Base-by-base conservation (phyloP, 2,113 vertebrate species). In the Vireo altiloquus region DNA sequence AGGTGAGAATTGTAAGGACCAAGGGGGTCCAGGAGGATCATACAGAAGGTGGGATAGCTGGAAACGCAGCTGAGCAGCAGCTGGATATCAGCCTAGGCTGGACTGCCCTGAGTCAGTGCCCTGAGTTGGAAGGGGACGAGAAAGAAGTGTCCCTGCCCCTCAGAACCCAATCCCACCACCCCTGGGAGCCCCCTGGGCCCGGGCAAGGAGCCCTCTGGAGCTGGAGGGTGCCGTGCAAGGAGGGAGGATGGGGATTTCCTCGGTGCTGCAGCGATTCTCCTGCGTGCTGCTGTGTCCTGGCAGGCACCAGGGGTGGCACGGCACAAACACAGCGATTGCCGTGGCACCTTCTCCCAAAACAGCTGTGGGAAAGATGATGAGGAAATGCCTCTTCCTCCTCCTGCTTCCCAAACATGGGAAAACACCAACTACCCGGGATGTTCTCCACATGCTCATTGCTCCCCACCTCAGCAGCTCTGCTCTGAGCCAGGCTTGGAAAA, bases 401-500 rank as follows among this genome's bases (percentile, higher is more conserved):
- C 46, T 17, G 1, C 12, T 47, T 52, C 53, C 54, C 47, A 77
- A 80, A 50, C 30, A 15, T 2, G 12, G 46, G 31, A 52, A 54
- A 86, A 40, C 54, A 39, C 30, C 15, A 3, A 3, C n/a, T 16
- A 27, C 46, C 46, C 20, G 46, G 23, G 42, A 54, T 23, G 14
- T 54, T 63, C 86, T 10, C 46, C 1, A 0, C 2, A 5, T 2
- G 1, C 47, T 16, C 10, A 7, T 6, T 61, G 22, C 8, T 14
- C 56, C n/a, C 22, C 20, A 46, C 11, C n/a, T 64, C 3, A 1
- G 69, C 65, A 82, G 42, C 44, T 75, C 60, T 1, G 3, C 82
- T 66, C 47, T 0, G 6, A 87, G 63, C 2, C 42, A 50, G 69
- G 50, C 35, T 89, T 47, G 81, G 68, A 40, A 91, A 95, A 79